Conservation (phyloP, 2,113 vertebrate genomes). For the Thinocorus orbignyianus region DNA sequence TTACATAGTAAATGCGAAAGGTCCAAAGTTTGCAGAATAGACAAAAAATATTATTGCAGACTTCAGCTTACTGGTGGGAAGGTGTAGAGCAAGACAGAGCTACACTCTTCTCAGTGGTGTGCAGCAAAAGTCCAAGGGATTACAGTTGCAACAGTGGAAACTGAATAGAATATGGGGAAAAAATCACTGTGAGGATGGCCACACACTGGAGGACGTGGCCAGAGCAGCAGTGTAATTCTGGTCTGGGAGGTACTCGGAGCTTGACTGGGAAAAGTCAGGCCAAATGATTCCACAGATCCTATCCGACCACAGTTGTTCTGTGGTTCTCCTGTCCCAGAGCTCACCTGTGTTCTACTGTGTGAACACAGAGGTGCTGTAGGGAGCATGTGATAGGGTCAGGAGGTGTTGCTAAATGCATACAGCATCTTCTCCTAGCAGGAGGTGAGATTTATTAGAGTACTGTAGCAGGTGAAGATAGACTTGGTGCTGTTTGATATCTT, state of each 20-base stretch:
- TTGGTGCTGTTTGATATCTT: neutral
- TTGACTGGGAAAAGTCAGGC: neutral
- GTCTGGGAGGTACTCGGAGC: neutral
- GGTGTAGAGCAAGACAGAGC: neutral
- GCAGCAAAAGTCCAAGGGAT: neutral
- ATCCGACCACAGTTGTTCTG: neutral
- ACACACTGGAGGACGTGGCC: neutral
- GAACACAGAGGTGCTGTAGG: neutral
- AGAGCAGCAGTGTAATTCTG: neutral
- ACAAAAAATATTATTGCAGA: neutral
- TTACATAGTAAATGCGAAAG: neutral
- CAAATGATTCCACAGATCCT: neutral
- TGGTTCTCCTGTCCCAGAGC: neutral
- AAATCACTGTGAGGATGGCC: neutral
- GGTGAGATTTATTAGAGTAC: neutral
- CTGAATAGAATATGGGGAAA: neutral
- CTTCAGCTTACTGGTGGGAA: neutral
- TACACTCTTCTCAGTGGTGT: neutral
- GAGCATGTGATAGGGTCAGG: neutral
- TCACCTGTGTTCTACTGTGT: fast-evolving
- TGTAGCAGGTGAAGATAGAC: neutral
- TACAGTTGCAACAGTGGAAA: neutral
- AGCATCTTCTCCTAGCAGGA: neutral
- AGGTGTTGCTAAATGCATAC: fast-evolving
- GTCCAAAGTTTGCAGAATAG: neutral